Conservation (phyloP, 2,113 vertebrate species). For the Laterallus jamaicensis region DNA sequence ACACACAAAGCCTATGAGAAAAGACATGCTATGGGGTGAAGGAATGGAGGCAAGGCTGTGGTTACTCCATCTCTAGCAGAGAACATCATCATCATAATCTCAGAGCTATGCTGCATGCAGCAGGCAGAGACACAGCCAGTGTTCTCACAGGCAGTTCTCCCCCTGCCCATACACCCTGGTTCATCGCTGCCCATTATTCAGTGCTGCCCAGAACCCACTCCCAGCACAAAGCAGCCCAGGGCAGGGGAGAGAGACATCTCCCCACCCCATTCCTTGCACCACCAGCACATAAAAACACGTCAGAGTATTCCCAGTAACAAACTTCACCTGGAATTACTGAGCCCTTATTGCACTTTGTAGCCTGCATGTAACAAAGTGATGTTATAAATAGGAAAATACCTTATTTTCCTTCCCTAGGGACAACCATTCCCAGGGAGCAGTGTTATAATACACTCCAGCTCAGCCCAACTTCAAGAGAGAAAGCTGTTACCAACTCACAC, state of each 20-base stretch:
- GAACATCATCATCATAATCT: background rate
- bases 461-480: background rate
- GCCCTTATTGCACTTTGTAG: background rate
- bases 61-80: background rate
- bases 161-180: no score
- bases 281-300: background rate
- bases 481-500: background rate
- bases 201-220: background rate
- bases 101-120: background rate
- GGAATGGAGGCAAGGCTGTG: background rate
- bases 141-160: background rate
- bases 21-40: accelerated
- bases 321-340: background rate
- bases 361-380: background rate
- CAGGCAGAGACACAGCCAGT: background rate
- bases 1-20: accelerated
- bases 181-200: no score
- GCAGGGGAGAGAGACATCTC: background rate
- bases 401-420: background rate
- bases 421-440: background rate
- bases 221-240: background rate
- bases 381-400: background rate
- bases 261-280: background rate
- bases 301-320: background rate
- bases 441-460: background rate